phyloP scores from a whole-genome alignment of 1,140 invertebrate species.

The Reticulitermes speratus region DNA sequence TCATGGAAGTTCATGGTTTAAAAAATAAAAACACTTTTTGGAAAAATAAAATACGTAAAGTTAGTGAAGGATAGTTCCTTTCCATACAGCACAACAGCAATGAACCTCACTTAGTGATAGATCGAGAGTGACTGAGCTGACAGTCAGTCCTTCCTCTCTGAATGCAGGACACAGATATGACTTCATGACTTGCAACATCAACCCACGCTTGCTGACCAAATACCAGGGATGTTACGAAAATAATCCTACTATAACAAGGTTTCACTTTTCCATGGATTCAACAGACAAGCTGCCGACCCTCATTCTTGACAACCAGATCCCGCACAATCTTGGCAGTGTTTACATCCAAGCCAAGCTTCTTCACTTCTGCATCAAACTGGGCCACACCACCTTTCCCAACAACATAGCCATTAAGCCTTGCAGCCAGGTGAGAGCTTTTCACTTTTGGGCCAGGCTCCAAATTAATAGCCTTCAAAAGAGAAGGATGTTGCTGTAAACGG shows the following conservation, averaged over 20 bases:
- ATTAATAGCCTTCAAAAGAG: conserved; percentile 67
- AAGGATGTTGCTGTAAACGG: conserved; percentile 75
- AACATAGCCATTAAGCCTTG: conserved; percentile 85
- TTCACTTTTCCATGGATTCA: conserved; percentile 41
- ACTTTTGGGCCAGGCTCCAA: conserved; percentile 60
- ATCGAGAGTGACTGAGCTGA: no score
- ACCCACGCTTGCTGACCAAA: no score
- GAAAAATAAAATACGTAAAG: no score
- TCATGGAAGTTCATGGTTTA: no score
- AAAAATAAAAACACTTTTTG: no score
- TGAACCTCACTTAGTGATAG: no score
- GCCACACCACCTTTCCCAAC: conserved; percentile 75
- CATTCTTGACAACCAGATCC: conserved; percentile 67
- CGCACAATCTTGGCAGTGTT: conserved; percentile 74
- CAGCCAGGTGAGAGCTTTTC: conserved; percentile 73
- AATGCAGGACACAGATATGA: no score
- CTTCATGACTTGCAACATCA: no score
- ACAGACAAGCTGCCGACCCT: conserved; percentile 72
- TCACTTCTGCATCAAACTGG: conserved; percentile 70
- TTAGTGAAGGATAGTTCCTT: no score
- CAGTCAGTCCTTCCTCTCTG: no score
- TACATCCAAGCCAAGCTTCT: conserved; percentile 67
- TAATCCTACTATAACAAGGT: not conserved
- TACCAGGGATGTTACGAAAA: no score
- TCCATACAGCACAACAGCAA: no score